Evolutionary conservation across 2,888 invertebrate species (phyloP), one percentile per base, ranked within the genome.

Genomic region (Catocala fraxini): DNA sequence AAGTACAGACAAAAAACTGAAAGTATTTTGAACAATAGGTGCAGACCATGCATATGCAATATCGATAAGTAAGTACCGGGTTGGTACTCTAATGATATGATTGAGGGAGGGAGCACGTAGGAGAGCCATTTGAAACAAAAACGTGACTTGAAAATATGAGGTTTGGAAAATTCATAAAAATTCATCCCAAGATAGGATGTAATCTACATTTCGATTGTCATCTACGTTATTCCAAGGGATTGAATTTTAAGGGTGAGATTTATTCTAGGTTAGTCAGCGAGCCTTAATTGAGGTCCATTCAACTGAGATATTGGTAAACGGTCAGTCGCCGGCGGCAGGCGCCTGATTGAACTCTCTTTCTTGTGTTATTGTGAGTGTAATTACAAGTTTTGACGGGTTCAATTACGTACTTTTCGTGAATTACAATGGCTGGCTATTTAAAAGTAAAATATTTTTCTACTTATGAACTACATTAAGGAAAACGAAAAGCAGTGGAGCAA

Each of bases 201-300:
- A 87, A 89, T 89, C 86, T 87, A 85, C 81, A 85, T 85, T 85
- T 78, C 80, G 79, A 87, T 88, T 88, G 86, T 87, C 79, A 81
- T 81, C 78, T 76, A 73, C 79, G 80, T 84, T 85, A 82, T 82
- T 85, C 73, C 81, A 75, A 79, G 77, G 70, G 77, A 83, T 82
- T 78, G 74, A 80, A 81, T 86, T 87, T 86, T 84, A 77, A 83
- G 78, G 74, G 56, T 66, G 70, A 74, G 77, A 87, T 86, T 86
- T 87, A 83, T 87, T 87, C 75, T 85, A 84, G 81, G 80, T 81
- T 81, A 75, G 80, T 78, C 80, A 78, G 79, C 74, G 79, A 75
- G 73, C 80, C 84, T 88, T 90, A 90, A 91, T 91, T 91, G 90
- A 84, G 85, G 82, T 80, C 87, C 80, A 89, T 91, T 91, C 87